Conservation (phyloP, 2,113 vertebrate species). For the Festucalex cinctus region DNA sequence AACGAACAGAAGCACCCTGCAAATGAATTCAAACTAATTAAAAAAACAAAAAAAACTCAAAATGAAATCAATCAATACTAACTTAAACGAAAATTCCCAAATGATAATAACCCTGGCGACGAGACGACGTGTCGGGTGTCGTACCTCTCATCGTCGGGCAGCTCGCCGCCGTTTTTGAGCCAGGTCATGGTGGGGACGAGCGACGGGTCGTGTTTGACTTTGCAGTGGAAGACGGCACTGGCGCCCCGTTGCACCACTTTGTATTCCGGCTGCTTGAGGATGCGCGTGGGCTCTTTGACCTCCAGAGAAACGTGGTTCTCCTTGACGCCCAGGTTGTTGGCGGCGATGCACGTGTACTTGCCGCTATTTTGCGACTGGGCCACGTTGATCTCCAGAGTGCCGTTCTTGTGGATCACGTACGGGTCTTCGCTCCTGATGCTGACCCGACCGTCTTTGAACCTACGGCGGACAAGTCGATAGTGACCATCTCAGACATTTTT, state of each 20-base stretch:
- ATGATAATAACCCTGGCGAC: no score
- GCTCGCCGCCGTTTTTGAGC: conserved; percentile 82
- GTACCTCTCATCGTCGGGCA: conserved; percentile 85
- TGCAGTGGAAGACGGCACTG: conserved; percentile 85
- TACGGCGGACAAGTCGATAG: no score
- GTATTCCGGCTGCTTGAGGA: conserved; percentile 89
- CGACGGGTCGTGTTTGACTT: conserved; percentile 86
- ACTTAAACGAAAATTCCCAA: no score
- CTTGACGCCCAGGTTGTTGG: conserved; percentile 84
- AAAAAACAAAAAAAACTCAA: no score
- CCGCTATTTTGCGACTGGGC: conserved; percentile 82
- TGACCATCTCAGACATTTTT: no score
- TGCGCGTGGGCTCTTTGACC: conserved; percentile 94
- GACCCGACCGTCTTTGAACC: conserved; percentile 88
- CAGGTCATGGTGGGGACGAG: conserved; percentile 81
- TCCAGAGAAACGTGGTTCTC: conserved; percentile 88
- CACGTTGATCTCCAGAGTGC: conserved; percentile 86
- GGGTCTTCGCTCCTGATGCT: conserved; percentile 77
- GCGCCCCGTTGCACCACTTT: conserved; percentile 81
- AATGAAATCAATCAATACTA: no score
- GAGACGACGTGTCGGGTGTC: no score
- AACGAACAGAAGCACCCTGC: no score
- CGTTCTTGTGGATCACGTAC: conserved; percentile 86
- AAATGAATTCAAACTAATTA: no score
- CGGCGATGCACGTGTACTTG: conserved; percentile 89